phyloP scores from a whole-genome alignment of 2,888 invertebrate genomes.

The Leptopilina myrica region DNA sequence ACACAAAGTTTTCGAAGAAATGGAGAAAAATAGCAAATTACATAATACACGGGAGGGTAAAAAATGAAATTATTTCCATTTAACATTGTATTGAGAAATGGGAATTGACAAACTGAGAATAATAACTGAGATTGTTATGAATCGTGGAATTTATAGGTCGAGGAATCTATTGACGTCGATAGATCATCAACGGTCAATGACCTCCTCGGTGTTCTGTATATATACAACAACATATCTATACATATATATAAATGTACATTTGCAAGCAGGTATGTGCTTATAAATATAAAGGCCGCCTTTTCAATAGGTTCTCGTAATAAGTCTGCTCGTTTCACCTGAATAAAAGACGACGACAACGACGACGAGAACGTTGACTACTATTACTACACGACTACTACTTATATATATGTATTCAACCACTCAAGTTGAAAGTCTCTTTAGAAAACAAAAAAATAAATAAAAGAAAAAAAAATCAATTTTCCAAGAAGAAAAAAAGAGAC shows the following conservation, averaged over 20 bases:
- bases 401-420: too few relatives aligned
- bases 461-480: too few relatives aligned
- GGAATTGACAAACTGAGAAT: neutral
- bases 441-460: too few relatives aligned
- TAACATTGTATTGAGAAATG: neutral
- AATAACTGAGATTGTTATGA: neutral
- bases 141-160: conserved; percentile 24
- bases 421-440: too few relatives aligned
- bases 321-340: conserved; percentile 31
- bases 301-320: conserved; percentile 39
- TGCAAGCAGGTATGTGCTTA: conserved; percentile 41
- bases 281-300: conserved; percentile 26
- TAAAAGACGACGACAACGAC: neutral
- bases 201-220: conserved; percentile 42
- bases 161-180: conserved; percentile 52
- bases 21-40: too few relatives aligned
- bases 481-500: too few relatives aligned
- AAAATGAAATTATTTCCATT: too few relatives aligned
- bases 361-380: too few relatives aligned
- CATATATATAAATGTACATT: conserved; percentile 40
- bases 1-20: too few relatives aligned
- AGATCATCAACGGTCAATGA: conserved; percentile 56
- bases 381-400: too few relatives aligned
- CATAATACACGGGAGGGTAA: too few relatives aligned
- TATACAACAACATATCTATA: too few relatives aligned